Base-by-base conservation (phyloP, 2,888 invertebrate species). In the Cantharis rustica region DNA sequence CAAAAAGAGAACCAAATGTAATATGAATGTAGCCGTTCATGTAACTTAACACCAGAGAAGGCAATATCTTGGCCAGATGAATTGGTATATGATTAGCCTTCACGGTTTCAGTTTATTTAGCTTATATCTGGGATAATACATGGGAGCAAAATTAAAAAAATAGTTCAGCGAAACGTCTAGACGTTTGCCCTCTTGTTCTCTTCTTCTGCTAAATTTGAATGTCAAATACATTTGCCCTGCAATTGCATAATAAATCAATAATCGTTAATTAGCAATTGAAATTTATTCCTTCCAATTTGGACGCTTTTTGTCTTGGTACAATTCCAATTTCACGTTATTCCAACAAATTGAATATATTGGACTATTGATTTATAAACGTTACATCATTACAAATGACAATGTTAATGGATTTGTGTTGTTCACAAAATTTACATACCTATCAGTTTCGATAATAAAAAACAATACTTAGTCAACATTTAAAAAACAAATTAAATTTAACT, bases 401-500 rank as follows among this genome's bases (percentile, higher is more conserved):
- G 47, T 63, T 66, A 66, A 66, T 66, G 64, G 64, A 23, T 16
- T 66, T n/a, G 64, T 66, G 23, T 66, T 66, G 64, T 66, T 66
- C 13, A 47, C 17, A 20, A 66, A 20, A 66, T 66, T 66, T 66
- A 66, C 64, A 66, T 66, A 66, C n/a, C 23, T 66, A 66, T 66
- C 23, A 23, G 23, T 66, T 66, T 66, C 17, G n/a, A 66, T 47
- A 66, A 66, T 66, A 66, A 23, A 66, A 66, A 66, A 66, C 64
- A 66, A 66, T 66, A 66, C 47, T 47, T 47, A 47, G 47, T 47
- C 47, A 47, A 47, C 47, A 47, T 47, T 47, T 47, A 47, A 47
- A 47, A 47, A 47, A 47, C 47, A 47, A 47, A 47, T 47, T 47
- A 47, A 47, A 47, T 47, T 47, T 47, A 47, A 47, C 47, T 47